Base-by-base conservation (phyloP, 2,888 invertebrate species). In the Nemurella pictetii region DNA sequence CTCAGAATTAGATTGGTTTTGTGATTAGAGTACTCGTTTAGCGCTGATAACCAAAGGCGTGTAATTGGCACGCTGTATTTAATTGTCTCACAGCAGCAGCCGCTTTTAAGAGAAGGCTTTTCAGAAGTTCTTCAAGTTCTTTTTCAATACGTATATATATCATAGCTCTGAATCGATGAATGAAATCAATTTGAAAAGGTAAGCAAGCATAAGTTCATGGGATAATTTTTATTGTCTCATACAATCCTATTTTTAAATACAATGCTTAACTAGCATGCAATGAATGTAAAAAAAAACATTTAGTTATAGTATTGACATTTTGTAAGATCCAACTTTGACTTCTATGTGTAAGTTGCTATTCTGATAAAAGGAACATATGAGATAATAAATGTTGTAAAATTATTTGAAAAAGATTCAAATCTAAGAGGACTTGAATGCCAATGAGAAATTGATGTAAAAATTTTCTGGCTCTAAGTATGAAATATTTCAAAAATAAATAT, bases 261-360 rank as follows among this genome's bases (percentile, higher is more conserved):
- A 78, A 78, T 78, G 29, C 30, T 78, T 78, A 78, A 78, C 78
- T 78, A 78, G 30, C 78, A 78, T 78, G 78, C 78, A 29, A 29
- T 78, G 55, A 55, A 55, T 12, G 55, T 55, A 55, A 55, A 55
- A 55, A 55, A 55, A 55, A 55, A 55, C 55, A 55, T 55, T n/a
- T n/a, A n/a, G n/a, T n/a, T n/a, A n/a, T n/a, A n/a, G n/a, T 55
- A 55, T 55, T 20, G 55, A 55, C 55, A 55, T 55, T 55, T 55
- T 20, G 55, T 55, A 55, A 55, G 55, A 55, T 55, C 20, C 55
- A 55, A 55, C 32, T 2, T 55, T 55, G 55, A 55, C 55, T 55
- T 55, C 55, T 55, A 55, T 20, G 2, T 55, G 55, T 55, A 20
- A 55, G 55, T 55, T 55, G 55, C 55, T 55, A 55, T 55, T 55